Conservation (phyloP, 2,888 invertebrate species). For the Lathronympha strigana region DNA sequence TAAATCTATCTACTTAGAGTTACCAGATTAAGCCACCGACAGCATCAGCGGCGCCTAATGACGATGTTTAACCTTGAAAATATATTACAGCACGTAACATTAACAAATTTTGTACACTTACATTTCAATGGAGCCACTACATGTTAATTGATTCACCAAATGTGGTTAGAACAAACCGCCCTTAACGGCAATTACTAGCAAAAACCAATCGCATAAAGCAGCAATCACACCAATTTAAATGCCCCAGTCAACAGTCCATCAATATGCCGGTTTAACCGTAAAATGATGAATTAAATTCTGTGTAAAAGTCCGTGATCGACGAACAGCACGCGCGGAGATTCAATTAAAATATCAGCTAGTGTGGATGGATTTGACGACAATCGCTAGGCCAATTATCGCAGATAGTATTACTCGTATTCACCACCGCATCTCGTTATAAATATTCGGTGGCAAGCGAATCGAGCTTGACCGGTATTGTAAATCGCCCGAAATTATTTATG, state of each 20-base stretch:
- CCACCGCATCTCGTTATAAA: constrained; percentile 13
- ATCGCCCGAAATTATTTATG: neutral
- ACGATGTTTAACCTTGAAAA: neutral
- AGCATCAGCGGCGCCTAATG: neutral
- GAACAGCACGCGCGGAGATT: constrained; percentile 52
- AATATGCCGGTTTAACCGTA: constrained; percentile 60
- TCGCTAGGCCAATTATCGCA: constrained; percentile 41
- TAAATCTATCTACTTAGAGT: too few species aligned
- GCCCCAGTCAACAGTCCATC: constrained; percentile 58
- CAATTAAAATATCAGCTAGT: constrained; percentile 63
- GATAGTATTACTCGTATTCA: constrained; percentile 37
- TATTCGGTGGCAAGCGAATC: neutral
- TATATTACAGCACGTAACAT: too few species aligned
- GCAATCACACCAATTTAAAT: constrained; percentile 56
- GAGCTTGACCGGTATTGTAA: neutral
- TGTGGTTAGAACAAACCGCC: constrained; percentile 27
- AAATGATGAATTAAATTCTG: constrained; percentile 67
- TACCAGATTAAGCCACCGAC: neutral
- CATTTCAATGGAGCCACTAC: neutral
- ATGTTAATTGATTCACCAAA: constrained; percentile 6
- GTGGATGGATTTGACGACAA: constrained; percentile 45
- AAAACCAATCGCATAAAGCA: constrained; percentile 53
- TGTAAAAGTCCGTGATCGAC: constrained; percentile 58
- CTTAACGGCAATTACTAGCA: constrained; percentile 54
- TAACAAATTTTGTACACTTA: neutral